A percentile compares a stretch with the other conserved stretches of the same genome.
phyloP scores from a whole-genome alignment of 2,797 vertebrate species.

The Cossypha polioptera region DNA sequence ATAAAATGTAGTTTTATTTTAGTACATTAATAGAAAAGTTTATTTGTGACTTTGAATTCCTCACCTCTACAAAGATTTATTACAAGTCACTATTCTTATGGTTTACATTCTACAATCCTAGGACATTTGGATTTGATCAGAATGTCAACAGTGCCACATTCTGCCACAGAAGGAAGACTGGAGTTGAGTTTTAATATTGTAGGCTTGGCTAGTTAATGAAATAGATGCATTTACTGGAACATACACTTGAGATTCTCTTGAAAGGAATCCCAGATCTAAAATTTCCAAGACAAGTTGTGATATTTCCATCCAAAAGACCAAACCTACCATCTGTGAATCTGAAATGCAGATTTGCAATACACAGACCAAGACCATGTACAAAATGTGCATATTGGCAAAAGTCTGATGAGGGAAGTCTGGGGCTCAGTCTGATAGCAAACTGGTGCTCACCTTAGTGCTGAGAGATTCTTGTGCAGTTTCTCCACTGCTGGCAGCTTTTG shows the following conservation, averaged over 20 bases:
- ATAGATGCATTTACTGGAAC: neutral
- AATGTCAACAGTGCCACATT: neutral
- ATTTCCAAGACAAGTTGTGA: neutral
- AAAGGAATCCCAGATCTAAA: constrained; percentile 9
- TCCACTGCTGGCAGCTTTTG: neutral
- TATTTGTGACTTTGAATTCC: neutral
- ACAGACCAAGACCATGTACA: neutral
- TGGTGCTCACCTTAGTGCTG: neutral
- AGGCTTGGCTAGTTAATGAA: neutral
- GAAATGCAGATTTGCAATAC: neutral
- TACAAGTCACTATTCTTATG: neutral
- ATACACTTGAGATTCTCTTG: neutral
- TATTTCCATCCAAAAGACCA: neutral
- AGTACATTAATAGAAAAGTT: neutral
- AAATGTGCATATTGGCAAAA: neutral
- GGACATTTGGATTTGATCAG: neutral
- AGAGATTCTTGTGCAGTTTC: neutral
- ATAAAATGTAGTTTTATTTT: neutral
- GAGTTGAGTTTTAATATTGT: neutral
- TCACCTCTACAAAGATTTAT: neutral
- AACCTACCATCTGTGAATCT: neutral
- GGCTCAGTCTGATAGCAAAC: neutral
- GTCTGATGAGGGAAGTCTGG: neutral
- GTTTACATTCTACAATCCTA: neutral
- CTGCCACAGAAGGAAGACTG: neutral